Percentiles rank a stretch among this genome's conserved stretches.
Conservation (phyloP, 2,888 invertebrate species). For the Philaethria dido region DNA sequence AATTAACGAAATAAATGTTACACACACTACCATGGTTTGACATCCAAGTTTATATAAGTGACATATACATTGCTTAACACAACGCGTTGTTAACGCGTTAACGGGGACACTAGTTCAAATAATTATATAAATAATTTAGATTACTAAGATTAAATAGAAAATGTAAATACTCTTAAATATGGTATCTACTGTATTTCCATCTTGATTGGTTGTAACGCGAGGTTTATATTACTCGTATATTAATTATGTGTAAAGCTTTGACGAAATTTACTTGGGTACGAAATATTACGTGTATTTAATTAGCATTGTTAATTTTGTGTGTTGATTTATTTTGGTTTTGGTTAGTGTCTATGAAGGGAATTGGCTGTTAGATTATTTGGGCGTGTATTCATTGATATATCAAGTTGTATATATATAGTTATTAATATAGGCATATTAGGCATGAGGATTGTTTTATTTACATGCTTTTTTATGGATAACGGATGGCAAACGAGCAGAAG, state of each 20-base stretch:
- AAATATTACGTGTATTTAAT: slow-evolving; percentile 12
- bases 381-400: too few relatives aligned
- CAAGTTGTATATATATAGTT: too few relatives aligned
- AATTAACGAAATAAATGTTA: too few relatives aligned
- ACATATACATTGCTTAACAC: too few relatives aligned
- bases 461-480: too few relatives aligned
- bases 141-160: neutral
- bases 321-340: neutral
- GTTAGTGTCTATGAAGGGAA: neutral
- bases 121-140: neutral
- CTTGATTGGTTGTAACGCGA: slow-evolving; percentile 34
- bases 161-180: slow-evolving; percentile 2
- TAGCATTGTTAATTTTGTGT: slow-evolving; percentile 13
- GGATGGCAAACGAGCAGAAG: too few relatives aligned
- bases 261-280: slow-evolving; percentile 15
- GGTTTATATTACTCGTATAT: slow-evolving; percentile 27
- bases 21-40: too few relatives aligned
- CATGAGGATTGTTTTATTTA: too few relatives aligned
- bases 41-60: too few relatives aligned
- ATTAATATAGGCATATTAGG: too few relatives aligned
- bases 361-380: neutral
- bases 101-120: too few relatives aligned
- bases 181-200: slow-evolving; percentile 1
- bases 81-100: too few relatives aligned
- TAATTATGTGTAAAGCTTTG: slow-evolving; percentile 17